These are phyloP conservation scores for Chromoteleia sp. DNA, from an alignment of 2,888 invertebrate species.

Conservation along the genomic window DNA sequence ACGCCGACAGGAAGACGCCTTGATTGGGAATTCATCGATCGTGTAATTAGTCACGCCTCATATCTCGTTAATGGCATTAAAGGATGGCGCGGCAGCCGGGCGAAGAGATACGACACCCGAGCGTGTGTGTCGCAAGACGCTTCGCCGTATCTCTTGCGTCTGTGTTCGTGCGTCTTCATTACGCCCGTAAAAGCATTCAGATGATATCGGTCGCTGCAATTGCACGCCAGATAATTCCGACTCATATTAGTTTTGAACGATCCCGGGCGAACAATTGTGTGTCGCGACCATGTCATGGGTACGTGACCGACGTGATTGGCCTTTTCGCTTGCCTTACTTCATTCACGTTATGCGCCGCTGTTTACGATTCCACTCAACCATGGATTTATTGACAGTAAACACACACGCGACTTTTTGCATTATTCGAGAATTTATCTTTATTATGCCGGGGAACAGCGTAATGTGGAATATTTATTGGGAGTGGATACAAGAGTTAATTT, in stretches of 20 bases:
- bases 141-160: slow-evolving; percentile 18
- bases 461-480: slow-evolving; percentile 33
- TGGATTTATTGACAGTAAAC: slow-evolving; percentile 48
- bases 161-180: slow-evolving; percentile 75
- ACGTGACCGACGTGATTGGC: slow-evolving; percentile 50
- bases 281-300: slow-evolving; percentile 53
- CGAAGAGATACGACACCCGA: slow-evolving; percentile 34
- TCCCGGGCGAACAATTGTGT: slow-evolving; percentile 40
- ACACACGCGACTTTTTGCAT: slow-evolving; percentile 18
- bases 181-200: slow-evolving; percentile 80
- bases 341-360: slow-evolving; percentile 15
- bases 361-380: slow-evolving; percentile 31
- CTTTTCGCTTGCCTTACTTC: slow-evolving; percentile 32
- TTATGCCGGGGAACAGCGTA: slow-evolving; percentile 33
- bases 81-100: slow-evolving; percentile 50
- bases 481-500: slow-evolving; percentile 30
- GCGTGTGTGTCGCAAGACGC: slow-evolving; percentile 31
- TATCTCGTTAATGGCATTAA: slow-evolving; percentile 80
- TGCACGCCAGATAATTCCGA: slow-evolving; percentile 75
- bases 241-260: slow-evolving; percentile 55
- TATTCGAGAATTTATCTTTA: slow-evolving; percentile 50
- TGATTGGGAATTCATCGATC: slow-evolving; percentile 75
- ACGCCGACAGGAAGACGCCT: slow-evolving; percentile 62
- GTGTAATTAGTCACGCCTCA: slow-evolving; percentile 84
- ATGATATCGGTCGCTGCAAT: slow-evolving; percentile 80